Evolutionary conservation across 2,113 vertebrate genomes (phyloP), one percentile per base, ranked within the genome.

Genomic region (Nycticorax nycticorax): DNA sequence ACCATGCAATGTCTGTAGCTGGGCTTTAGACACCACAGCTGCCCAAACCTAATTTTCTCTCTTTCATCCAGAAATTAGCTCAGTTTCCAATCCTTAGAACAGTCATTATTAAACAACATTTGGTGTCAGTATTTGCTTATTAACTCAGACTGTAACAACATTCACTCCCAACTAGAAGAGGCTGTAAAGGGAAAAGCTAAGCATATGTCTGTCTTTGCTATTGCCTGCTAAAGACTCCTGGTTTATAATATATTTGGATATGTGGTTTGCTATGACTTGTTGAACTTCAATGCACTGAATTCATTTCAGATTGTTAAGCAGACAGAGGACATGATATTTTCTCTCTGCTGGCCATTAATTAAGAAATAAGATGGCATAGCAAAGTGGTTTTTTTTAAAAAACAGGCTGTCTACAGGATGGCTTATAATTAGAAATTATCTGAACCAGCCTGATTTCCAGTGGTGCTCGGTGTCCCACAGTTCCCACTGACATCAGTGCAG

Each of bases 141-240:
- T 91, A 91, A 85, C n/a, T 72, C 72, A 68, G 86, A 56, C 39
- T 89, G 52, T 39, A 95, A 52, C 56, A 87, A 37, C 48, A 41
- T 63, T 64, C 68, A 81, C 68, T 84, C 77, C 53, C 73, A 92
- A 7, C 52, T 60, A 94, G 73, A 78, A 64, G 64, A 88, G 53
- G 55, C 64, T 88, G 66, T 63, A 94, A 84, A 91, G 64, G 63
- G 64, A 91, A 91, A 94, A 84, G 64, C 90, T 84, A 81, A 94
- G 62, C 77, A 79, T 75, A 52, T 85, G 69, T 83, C 83, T 95
- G 87, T 74, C 55, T 80, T 72, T 86, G 47, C 52, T 78, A 18
- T 3, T 88, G 59, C 68, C 48, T 78, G 59, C 57, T 85, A 78
- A 93, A 75, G 74, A 33, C 69, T 96, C 69, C 32, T 92, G 64